Evolutionary conservation across 1,140 invertebrate genomes (phyloP).

Genomic region (Drosophila chauvacae): DNA sequence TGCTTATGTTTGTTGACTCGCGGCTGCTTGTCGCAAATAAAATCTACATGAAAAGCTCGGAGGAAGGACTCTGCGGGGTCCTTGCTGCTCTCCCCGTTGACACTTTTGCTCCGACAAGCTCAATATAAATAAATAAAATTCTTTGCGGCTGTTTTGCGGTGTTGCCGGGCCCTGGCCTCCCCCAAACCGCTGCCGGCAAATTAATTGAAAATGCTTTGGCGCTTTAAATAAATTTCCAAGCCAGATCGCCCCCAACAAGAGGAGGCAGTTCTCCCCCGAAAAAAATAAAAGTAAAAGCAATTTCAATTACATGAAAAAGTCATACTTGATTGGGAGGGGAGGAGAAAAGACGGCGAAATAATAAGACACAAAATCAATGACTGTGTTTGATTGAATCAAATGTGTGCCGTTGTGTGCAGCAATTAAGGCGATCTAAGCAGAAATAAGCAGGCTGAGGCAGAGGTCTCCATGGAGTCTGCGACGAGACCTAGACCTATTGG

Average conservation of each 20-base stretch:
- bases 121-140: conserved; percentile 81
- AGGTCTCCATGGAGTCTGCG: conserved; percentile 18
- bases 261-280: not conserved
- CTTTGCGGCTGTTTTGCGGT: conserved; percentile 69
- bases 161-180: conserved; percentile 29
- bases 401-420: conserved; percentile 59
- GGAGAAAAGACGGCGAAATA: conserved; percentile 22
- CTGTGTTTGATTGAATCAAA: conserved; percentile 77
- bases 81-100: conserved; percentile 44
- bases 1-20: conserved; percentile 72
- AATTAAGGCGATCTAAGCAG: conserved; percentile 72
- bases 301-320: conserved; percentile 72
- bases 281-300: conserved; percentile 51
- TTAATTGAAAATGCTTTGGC: conserved; percentile 72
- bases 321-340: conserved; percentile 12
- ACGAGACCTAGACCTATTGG: not conserved
- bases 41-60: conserved; percentile 73
- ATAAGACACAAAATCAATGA: conserved; percentile 63
- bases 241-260: conserved; percentile 13
- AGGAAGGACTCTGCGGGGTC: conserved; percentile 23
- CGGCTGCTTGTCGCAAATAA: conserved; percentile 77
- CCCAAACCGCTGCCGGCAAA: conserved; percentile 56
- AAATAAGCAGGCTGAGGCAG: conserved; percentile 43
- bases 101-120: conserved; percentile 66
- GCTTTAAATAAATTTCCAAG: conserved; percentile 57